A percentile compares a stretch with the other conserved stretches of the same genome.
Conservation (phyloP, 2,888 invertebrate genomes). For the Zaprionus obscuricornis region DNA sequence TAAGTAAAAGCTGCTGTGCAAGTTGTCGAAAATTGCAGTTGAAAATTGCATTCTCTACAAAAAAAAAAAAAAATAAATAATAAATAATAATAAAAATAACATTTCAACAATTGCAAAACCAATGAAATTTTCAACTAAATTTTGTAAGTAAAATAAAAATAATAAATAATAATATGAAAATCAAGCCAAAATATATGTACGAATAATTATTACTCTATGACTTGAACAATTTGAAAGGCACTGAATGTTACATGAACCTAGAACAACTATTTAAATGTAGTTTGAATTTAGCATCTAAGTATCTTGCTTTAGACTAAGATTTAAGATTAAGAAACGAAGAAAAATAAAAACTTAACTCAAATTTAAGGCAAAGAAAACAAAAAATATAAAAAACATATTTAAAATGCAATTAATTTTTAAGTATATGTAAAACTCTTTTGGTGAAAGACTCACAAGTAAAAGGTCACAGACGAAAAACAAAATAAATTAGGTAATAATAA, state of each 20-base stretch:
- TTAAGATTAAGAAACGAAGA: neutral
- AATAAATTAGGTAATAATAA: slow-evolving; percentile 18
- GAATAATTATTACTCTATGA: slow-evolving; percentile 1
- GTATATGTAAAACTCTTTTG: slow-evolving; percentile 31
- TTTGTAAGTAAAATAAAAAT: neutral
- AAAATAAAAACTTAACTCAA: slow-evolving; percentile 13
- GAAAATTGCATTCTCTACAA: slow-evolving; percentile 30
- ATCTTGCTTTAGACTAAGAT: too few relatives aligned
- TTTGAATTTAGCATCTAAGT: slow-evolving; percentile 1
- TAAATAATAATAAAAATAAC: slow-evolving; percentile 1
- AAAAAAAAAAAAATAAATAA: slow-evolving; percentile 1
- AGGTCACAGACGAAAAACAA: slow-evolving; percentile 24
- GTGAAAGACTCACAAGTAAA: slow-evolving; percentile 43
- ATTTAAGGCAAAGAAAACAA: slow-evolving; percentile 12
- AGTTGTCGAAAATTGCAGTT: slow-evolving; percentile 26
- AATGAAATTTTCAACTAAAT: too few relatives aligned
- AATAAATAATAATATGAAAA: neutral
- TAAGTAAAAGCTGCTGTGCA: slow-evolving; percentile 16
- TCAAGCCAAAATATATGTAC: slow-evolving; percentile 4
- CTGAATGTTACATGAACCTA: slow-evolving; percentile 28
- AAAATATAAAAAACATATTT: neutral
- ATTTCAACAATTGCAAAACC: too few relatives aligned
- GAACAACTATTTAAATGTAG: slow-evolving; percentile 1
- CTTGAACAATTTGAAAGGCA: slow-evolving; percentile 18
- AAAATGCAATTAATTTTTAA: slow-evolving; percentile 3